Evolutionary conservation across 2,797 vertebrate genomes (phyloP).

Genomic region (Nyctibius grandis): DNA sequence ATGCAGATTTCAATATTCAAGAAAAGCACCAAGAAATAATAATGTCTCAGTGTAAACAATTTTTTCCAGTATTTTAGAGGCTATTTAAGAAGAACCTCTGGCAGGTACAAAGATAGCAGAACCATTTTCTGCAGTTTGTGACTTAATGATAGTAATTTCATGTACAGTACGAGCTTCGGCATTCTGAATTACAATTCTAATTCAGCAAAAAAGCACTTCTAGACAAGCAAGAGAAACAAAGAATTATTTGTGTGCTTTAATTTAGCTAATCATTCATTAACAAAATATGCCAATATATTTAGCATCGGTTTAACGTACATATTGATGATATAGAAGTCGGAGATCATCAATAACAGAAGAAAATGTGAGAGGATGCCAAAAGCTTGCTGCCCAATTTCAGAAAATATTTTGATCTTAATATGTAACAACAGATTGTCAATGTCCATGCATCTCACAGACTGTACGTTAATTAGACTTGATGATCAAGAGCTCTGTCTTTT

Average conservation of each 20-base stretch:
- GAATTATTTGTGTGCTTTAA: background rate
- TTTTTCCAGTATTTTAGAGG: background rate
- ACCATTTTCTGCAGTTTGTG: background rate
- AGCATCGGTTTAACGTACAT: background rate
- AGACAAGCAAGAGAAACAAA: background rate
- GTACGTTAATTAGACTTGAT: conserved; percentile 33
- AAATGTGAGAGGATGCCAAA: conserved; percentile 26
- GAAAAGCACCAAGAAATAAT: background rate
- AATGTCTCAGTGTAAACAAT: background rate
- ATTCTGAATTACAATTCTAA: conserved; percentile 29
- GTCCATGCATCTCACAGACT: background rate
- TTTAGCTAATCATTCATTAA: background rate
- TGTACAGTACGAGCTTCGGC: background rate
- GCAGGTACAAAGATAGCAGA: background rate
- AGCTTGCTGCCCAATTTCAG: conserved; percentile 22
- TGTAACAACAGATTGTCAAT: conserved; percentile 49
- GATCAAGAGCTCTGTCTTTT: conserved; percentile 46
- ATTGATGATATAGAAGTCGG: background rate
- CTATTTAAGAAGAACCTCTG: background rate
- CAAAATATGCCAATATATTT: background rate
- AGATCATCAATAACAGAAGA: conserved; percentile 20
- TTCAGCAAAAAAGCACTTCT: background rate
- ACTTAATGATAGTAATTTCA: background rate
- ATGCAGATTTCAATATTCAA: background rate
- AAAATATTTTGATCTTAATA: conserved; percentile 54